A percentile compares a stretch with the other conserved stretches of the same genome.
phyloP scores from a whole-genome alignment of 37 sponge, comb jelly and placozoan genomes.

The Hexactinellida sp. region DNA sequence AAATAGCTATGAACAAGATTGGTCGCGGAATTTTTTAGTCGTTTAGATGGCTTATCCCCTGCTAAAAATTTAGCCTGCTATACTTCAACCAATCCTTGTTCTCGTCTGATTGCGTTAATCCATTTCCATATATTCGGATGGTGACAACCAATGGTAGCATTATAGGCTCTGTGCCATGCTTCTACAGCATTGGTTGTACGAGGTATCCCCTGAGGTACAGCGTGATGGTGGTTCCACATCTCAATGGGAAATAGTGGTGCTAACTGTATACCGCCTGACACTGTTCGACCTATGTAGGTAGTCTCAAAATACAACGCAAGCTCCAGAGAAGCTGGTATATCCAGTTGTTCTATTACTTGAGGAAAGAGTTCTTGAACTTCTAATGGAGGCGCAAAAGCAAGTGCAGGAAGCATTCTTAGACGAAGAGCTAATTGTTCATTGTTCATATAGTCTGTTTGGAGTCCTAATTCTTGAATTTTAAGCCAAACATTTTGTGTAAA shows the following conservation, averaged over 20 bases:
- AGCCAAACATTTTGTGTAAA: not conserved
- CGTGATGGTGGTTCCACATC: not conserved
- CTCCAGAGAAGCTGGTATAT: not conserved
- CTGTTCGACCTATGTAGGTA: not conserved
- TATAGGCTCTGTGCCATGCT: conserved; percentile 15
- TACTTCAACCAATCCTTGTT: conserved; percentile 13
- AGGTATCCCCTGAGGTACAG: conserved; percentile 3
- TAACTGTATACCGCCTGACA: not conserved
- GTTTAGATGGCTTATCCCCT: not conserved
- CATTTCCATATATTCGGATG: conserved; percentile 11
- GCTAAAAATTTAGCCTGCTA: conserved; percentile 11
- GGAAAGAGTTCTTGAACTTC: not conserved
- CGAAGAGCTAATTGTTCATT: conserved; percentile 11
- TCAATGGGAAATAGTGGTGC: conserved; percentile 17
- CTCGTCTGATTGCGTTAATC: not conserved
- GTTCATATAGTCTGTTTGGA: not conserved
- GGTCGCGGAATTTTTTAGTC: not conserved
- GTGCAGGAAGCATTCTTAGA: conserved; percentile 1
- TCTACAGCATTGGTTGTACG: conserved; percentile 15
- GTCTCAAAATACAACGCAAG: conserved; percentile 4
- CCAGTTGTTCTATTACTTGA: not conserved
- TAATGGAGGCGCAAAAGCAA: not conserved
- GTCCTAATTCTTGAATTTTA: not conserved
- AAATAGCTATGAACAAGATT: not conserved
- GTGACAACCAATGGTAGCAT: not conserved